Evolutionary conservation across 2,113 vertebrate genomes (phyloP), one percentile per base, ranked within the genome.

Genomic region (Carassius gibelio): DNA sequence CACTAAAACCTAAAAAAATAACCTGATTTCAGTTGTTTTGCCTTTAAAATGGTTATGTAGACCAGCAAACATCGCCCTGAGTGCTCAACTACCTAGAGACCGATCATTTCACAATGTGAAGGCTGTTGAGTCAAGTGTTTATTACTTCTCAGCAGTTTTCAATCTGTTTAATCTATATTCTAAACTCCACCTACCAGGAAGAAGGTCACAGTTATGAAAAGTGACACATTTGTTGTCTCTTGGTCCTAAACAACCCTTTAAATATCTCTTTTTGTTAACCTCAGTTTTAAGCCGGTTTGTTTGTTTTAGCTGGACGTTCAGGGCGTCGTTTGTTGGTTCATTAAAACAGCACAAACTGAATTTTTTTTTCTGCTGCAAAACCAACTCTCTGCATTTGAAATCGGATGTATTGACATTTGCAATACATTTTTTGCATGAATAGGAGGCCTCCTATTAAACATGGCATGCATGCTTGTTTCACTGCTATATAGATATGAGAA

Each of bases 311-410:
- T 81, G 90, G 88, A 79, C 90, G 88, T 71, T 87, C 90, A 72
- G 87, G 76, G 82, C 48, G 26, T 85, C 42, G 17, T 91, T 89
- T 92, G 57, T 85, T 89, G 93, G 92, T 91, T 92, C 88, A 86
- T 87, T 62, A 45, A 80, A 61, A 82, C 96, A 98, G 97, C 97
- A 99, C 97, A 98, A 99, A 95, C 93, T 92, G 92, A 96, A 95
- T 93, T 89, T 92, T 88, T 1, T 85, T 61, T 72, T 72, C 94
- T 97, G 97, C 97, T 98, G 97, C 96, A 96, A 97, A 96, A 96
- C 94, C 94, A 91, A 91, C 89, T 93, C 89, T 93, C 93, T 92
- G 92, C 92, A 89, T 93, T 90, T 87, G 91, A 92, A 90, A 72
- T 61, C 45, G 84, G 86, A 93, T 94, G 91, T 93, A 93, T 94